Base-by-base conservation (phyloP, 1,140 invertebrate genomes). In the Lordiphosa collinella region DNA sequence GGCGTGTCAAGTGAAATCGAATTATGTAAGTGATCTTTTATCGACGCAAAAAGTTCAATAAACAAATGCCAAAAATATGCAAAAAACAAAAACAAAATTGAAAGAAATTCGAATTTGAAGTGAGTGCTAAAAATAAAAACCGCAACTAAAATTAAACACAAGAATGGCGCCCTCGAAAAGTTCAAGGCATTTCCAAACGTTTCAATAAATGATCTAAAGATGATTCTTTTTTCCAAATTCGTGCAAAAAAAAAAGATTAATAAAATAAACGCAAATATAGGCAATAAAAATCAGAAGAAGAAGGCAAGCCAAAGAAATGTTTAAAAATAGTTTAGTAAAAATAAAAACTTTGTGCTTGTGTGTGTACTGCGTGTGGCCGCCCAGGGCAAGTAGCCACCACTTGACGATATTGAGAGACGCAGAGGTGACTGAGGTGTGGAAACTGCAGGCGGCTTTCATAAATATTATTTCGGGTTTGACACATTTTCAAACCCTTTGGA, bases 251-350 rank as follows among this genome's bases (percentile, higher is more conserved):
- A 53, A 64, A 75, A 14, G n/a, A 51, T 67, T n/a, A 31, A 57
- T 48, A 36, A 63, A 78, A 61, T 48, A 67, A 63, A 61, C 48
- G 55, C 55, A 69, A 65, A 58, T 66, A 70, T 66, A 56, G 65
- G 60, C 31, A 60, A 64, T 56, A 43, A 48, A 48, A 67, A 36
- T 11, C 41, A 57, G 13, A 43, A 57, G 13, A 47, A 57, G n/a
- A 47, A 32, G 35, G 18, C 54, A 79, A 69, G 73, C 41, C 50
- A 76, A 59, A 40, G 32, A 67, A 62, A 56, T 46, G 50, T 64
- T 82, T 80, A 80, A 60, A 82, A 80, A 82, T 80, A 82, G 76
- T 72, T 68, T 57, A 49, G 54, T 68, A 69, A 69, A 69, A 69
- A 69, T 69, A 69, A 53, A 66, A 61, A 54, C 44, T 54, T 8